A percentile compares a stretch with the other conserved stretches of the same genome.
Conservation (phyloP, 2,888 invertebrate genomes). For the Sthenelais limicola region DNA sequence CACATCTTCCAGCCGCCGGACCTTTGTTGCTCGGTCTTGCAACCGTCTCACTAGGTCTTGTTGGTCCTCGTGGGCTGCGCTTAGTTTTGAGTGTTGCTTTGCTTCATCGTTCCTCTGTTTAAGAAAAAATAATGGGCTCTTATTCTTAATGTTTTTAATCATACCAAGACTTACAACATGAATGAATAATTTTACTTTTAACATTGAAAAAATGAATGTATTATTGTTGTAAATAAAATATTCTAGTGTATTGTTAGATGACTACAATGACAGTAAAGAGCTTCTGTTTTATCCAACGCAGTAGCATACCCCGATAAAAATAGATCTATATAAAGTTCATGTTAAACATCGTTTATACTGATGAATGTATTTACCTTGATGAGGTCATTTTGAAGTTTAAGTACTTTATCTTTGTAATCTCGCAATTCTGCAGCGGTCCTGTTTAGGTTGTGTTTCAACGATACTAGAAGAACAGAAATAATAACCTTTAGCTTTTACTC, state of each 20-base stretch:
- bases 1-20: conserved; percentile 65
- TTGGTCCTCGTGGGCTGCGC: conserved; percentile 62
- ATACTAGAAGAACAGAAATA: conserved; percentile 60
- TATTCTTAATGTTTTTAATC: neutral
- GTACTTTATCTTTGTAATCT: conserved; percentile 66
- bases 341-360: neutral
- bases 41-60: conserved; percentile 61
- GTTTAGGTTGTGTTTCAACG: conserved; percentile 65
- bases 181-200: no score
- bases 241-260: no score
- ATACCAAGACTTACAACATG: neutral
- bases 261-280: no score
- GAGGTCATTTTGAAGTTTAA: conserved; percentile 67
- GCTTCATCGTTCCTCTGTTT: conserved; percentile 68
- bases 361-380: conserved; percentile 49
- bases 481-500: no score
- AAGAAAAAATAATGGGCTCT: neutral
- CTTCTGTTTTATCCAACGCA: no score
- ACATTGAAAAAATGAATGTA: no score
- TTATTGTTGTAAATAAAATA: no score
- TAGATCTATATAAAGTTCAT: neutral
- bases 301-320: no score
- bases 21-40: conserved; percentile 63
- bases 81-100: conserved; percentile 61
- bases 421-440: conserved; percentile 62